These are phyloP conservation scores for Anolis carolinensis DNA, from an alignment of 2,113 vertebrate genomes.

Conservation along the genomic window DNA sequence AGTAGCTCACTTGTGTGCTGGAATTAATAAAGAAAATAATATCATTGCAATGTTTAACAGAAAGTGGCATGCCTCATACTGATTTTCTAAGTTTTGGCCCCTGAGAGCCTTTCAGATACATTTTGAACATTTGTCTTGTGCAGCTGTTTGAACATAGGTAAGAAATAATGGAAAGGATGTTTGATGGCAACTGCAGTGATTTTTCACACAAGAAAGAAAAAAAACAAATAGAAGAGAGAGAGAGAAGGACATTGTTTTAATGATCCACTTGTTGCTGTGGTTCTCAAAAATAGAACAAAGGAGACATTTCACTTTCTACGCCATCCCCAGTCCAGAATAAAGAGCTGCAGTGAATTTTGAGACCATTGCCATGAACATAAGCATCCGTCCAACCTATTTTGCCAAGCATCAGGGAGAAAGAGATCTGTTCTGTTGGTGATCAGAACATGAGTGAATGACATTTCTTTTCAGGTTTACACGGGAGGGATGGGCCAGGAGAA, in stretches of 20 bases:
- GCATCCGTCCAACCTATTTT: too few relatives aligned
- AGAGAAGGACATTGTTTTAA: conserved; percentile 18
- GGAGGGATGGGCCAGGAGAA: too few relatives aligned
- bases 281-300: conserved; percentile 2
- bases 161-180: conserved; percentile 38
- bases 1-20: neutral
- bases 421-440: too few relatives aligned
- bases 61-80: neutral
- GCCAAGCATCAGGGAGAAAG: too few relatives aligned
- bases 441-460: too few relatives aligned
- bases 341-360: neutral
- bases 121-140: conserved; percentile 68
- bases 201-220: neutral
- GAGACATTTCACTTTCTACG: neutral
- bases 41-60: conserved; percentile 5
- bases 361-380: too few relatives aligned
- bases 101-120: conserved; percentile 45
- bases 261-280: neutral
- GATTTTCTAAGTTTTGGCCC: conserved; percentile 38
- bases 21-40: neutral
- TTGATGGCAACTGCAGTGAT: conserved; percentile 35
- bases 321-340: neutral
- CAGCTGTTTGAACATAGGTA: conserved; percentile 56
- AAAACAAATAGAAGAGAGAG: conserved; percentile 26
- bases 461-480: too few relatives aligned